Base-by-base conservation (phyloP, 92 coral and sea anemone genomes). In the Heteractis magnifica region DNA sequence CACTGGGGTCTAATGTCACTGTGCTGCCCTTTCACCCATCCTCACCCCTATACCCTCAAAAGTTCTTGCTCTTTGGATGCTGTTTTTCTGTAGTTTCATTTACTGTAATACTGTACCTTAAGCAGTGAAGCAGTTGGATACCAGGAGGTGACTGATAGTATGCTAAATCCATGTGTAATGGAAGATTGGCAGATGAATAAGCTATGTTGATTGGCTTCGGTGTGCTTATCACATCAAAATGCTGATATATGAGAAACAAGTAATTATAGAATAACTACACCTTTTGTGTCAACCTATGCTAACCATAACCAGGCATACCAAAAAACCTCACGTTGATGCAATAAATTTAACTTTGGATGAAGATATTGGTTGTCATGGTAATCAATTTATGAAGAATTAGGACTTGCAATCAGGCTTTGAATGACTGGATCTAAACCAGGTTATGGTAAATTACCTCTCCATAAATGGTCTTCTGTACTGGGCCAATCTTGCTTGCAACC, bases 121-220 rank as follows among this genome's bases (percentile, higher is more conserved):
- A 4, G 55, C 89, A 86, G 70, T 93, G 98, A 51, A 93, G 93
- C 14, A 93, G 79, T 56, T 93, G 98, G 20, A 93, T 83, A 0
- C 98, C 98, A 56, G 98, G 98, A 0, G 98, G 94, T 6, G 98
- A 91, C 83, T 93, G 95, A 55, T 91, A 93, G 84, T 93, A 93
- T n/a, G 88, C 75, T 51, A 93, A 79, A 53, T 93, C 98, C 93
- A 93, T 91, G 51, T 93, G 98, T 9, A 76, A 78, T 8, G 87
- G 90, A 16, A 93, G 89, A 2, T 65, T 60, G 20, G 75, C 90
- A 56, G 76, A 48, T 10, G 98, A 89, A 49, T 91, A 93, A 0
- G 98, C 98, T 82, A 93, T 93, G 83, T 93, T 93, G 84, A 93
- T 93, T n/a, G 98, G 94, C 56, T 91, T 77, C 6, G 90, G 92